phyloP scores from a whole-genome alignment of 2,888 invertebrate genomes.

The Microplitis manilae region DNA sequence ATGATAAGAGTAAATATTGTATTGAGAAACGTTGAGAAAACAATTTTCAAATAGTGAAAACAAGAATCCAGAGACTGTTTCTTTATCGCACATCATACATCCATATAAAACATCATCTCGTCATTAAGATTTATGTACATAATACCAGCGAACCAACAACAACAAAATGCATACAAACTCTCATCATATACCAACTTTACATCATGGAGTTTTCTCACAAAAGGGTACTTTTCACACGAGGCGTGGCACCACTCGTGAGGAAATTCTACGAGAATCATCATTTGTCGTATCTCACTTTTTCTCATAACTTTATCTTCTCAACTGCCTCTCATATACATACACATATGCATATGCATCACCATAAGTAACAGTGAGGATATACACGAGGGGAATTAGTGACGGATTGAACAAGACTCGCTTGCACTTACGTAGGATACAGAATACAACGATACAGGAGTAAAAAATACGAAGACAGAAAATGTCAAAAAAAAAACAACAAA shows the following conservation, averaged over 20 bases:
- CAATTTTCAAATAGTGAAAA: neutral
- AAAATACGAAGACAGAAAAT: neutral
- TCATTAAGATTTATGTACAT: neutral
- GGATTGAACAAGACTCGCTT: constrained; percentile 28
- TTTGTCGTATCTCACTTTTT: neutral
- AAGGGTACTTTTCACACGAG: constrained; percentile 25
- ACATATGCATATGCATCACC: neutral
- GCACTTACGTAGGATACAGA: constrained; percentile 29
- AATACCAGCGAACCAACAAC: neutral
- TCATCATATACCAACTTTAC: neutral
- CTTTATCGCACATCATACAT: neutral
- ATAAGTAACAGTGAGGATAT: constrained; percentile 19
- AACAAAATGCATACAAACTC: neutral
- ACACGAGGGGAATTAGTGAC: constrained; percentile 14
- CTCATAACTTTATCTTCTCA: neutral
- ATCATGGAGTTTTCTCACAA: constrained; percentile 8
- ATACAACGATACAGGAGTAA: neutral
- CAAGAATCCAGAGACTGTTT: neutral
- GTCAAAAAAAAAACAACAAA: neutral
- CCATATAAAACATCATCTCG: neutral
- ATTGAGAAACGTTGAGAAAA: too few relatives aligned
- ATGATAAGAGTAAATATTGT: too few relatives aligned
- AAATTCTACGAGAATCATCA: neutral
- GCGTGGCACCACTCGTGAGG: constrained; percentile 5
- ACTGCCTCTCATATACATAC: too few relatives aligned